phyloP scores from a whole-genome alignment of 2,113 vertebrate genomes.

The Recurvirostra avosetta region DNA sequence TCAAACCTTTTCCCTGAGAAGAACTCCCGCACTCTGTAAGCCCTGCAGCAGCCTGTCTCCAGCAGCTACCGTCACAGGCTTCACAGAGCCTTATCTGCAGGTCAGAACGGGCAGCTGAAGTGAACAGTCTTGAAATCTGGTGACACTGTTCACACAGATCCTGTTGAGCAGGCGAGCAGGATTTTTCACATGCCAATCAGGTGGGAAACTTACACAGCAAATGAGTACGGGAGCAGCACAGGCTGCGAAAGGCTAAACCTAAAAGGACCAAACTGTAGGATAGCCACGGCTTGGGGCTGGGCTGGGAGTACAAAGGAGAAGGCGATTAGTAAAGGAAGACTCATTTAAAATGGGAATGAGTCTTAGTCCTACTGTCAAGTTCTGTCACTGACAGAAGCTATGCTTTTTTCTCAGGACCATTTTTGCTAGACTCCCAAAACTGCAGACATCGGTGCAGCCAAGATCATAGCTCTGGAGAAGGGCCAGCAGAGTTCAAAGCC shows the following conservation, averaged over 20 bases:
- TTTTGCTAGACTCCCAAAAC: neutral
- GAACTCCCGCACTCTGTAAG: neutral
- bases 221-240: neutral
- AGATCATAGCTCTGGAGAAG: constrained; percentile 21
- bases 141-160: neutral
- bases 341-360: neutral
- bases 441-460: neutral
- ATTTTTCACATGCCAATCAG: neutral
- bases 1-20: neutral
- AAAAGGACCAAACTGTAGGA: neutral
- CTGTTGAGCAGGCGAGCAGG: neutral
- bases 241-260: neutral
- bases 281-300: neutral
- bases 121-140: neutral
- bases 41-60: neutral
- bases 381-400: neutral
- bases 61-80: neutral
- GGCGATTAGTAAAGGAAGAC: neutral
- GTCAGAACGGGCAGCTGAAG: neutral
- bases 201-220: neutral
- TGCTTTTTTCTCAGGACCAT: neutral
- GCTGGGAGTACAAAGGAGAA: neutral
- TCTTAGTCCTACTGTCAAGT: neutral
- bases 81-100: neutral
- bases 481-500: constrained; percentile 46